Base-by-base conservation (phyloP, 2,888 invertebrate species). In the Drosophila demipolita region DNA sequence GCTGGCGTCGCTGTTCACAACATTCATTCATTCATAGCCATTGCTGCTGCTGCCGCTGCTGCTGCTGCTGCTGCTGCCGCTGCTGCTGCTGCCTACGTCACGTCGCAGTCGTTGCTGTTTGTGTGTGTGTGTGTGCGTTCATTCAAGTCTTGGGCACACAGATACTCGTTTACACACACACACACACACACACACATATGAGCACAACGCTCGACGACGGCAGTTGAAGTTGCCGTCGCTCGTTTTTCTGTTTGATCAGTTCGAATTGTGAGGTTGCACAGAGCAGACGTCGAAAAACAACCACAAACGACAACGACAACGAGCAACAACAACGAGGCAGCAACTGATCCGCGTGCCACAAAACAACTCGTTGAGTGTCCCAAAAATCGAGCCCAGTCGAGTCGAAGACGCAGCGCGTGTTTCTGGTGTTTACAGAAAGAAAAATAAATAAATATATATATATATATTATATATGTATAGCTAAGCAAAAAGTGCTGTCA, bases 261-360 rank as follows among this genome's bases (percentile, higher is more conserved):
- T 92, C 92, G 92, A 90, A 92, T 92, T 91, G 92, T 92, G 91
- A 93, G 91, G 92, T 92, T 91, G 91, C 82, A 84, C 82, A 73
- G 87, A 80, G 79, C 81, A 80, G 87, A 86, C 83, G 70, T 50
- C 67, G 58, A 54, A 38, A 38, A 38, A 61, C 36, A 58, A 62
- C 52, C 23, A 54, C 26, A 23, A 52, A 58, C 45, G 15, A 26
- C 23, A 33, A 17, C 40, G 33, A 33, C 35, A 59, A 29, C 49
- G 29, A 29, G 20, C n/a, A 66, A 33, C 53, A 66, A 26, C 17
- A 60, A 53, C 40, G 32, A 40, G 48, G 40, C 60, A 66, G 20
- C 32, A 60, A 36, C 29, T 33, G 33, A 42, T 54, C 66, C 66
- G 67, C 66, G 66, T 67, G 66, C 66, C 66, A 66, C 66, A 64